Base-by-base conservation (phyloP, 2,888 invertebrate species). In the Polydrusus tereticollis region DNA sequence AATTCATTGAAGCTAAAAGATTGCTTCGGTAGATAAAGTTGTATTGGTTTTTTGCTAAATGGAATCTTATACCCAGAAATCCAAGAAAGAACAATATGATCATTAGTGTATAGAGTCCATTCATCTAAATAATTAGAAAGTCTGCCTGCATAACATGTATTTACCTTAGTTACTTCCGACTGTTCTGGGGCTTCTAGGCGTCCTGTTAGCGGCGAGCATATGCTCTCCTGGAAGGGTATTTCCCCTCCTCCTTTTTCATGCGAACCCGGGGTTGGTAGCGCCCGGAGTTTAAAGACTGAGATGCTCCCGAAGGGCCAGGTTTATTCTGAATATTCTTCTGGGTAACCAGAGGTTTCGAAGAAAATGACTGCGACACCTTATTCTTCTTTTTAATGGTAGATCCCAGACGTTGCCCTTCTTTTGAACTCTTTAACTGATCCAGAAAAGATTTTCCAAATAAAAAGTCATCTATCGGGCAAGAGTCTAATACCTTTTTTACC, bases 161-260 rank as follows among this genome's bases (percentile, higher is more conserved):
- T 36, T 67, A 67, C 68, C 68, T 67, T 14, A 26, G n/a, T 21
- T 45, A 26, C 20, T 29, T 23, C 18, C n/a, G 14, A 23, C 23
- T 68, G 21, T 29, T 23, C 16, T 36, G 29, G n/a, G 18, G 29
- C 45, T 14, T 41, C 38, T 45, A n/a, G n/a, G 10, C 18, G 16
- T 64, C 8, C 14, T 21, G 26, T 57, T 70, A 65, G 38, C 55
- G 70, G 59, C 29, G 38, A 47, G 23, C 36, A 55, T 33, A 41
- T 36, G 45, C 5, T 20, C 33, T 23, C 18, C 55, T 38, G 16
- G 18, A 7, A n/a, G 10, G 60, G 8, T 23, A 33, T 14, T 66
- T 71, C 66, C 57, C 65, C 66, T 65, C 71, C 60, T 65, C 50
- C 26, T 58, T 66, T 52, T 59, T 71, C 45, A 64, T 63, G 18